These are phyloP conservation scores for Daubentonia madagascariensis DNA, from an alignment of 2,113 vertebrate genomes.

Conservation along the genomic window DNA sequence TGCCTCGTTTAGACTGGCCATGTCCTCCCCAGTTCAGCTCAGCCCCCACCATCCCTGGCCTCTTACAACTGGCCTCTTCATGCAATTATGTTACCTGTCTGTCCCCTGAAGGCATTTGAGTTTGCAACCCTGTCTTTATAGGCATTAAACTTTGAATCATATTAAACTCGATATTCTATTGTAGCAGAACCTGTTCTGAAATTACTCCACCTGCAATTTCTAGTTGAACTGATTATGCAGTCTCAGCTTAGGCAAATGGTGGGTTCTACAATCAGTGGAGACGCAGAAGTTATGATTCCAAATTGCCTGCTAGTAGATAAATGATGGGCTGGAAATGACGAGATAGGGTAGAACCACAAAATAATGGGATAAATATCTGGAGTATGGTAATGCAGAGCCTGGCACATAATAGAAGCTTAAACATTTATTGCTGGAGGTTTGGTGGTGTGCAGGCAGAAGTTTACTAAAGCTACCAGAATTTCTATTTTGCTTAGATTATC, in stretches of 20 bases:
- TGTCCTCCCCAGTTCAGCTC: background rate
- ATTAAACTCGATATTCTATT: background rate
- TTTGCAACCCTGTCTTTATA: background rate
- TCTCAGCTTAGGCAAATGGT: background rate
- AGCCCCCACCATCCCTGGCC: background rate
- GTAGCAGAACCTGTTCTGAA: slow-evolving; percentile 37
- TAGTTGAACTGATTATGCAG: slow-evolving; percentile 37
- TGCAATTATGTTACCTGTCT: background rate
- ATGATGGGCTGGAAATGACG: background rate
- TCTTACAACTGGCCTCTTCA: background rate
- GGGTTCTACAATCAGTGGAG: background rate
- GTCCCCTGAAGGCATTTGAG: background rate
- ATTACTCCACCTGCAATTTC: slow-evolving; percentile 6
- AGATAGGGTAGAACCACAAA: background rate
- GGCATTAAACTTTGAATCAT: slow-evolving; percentile 31
- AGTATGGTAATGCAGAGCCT: background rate
- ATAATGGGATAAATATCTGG: background rate
- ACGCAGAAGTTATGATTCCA: background rate
- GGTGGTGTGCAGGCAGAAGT: background rate
- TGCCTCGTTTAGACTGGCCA: background rate
- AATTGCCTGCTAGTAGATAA: background rate
- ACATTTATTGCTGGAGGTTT: background rate
- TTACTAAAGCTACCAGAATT: background rate
- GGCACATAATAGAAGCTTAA: background rate
- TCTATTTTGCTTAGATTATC: background rate